phyloP scores from a whole-genome alignment of 1,140 invertebrate genomes.

The Heliconius himera region DNA sequence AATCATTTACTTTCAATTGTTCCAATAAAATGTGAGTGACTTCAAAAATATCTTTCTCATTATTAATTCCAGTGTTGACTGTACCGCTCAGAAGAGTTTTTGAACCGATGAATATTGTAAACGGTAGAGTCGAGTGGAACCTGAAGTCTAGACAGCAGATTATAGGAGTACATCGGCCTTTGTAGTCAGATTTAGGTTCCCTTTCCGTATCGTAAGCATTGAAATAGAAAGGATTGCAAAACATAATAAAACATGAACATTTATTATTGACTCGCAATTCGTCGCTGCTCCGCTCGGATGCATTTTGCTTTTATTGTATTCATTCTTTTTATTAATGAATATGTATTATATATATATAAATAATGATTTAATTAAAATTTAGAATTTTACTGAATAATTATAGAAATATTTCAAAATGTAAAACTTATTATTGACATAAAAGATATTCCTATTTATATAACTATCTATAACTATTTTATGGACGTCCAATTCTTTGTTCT shows the following conservation, averaged over 20 bases:
- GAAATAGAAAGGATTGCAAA: conserved; percentile 33
- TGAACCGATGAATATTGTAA: conserved; percentile 46
- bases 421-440: background rate
- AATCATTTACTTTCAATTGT: background rate
- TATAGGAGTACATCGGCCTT: conserved; percentile 39
- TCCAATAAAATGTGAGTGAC: conserved; percentile 8
- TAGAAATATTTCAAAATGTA: too few relatives aligned
- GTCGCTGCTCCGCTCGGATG: background rate
- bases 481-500: background rate
- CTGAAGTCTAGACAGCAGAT: conserved; percentile 42
- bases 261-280: background rate
- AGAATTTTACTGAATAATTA: too few relatives aligned
- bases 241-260: background rate
- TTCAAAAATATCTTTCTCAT: conserved; percentile 16
- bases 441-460: too few relatives aligned
- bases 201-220: conserved; percentile 31
- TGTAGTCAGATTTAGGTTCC: conserved; percentile 35
- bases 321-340: too few relatives aligned
- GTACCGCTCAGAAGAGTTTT: conserved; percentile 33
- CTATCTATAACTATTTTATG: background rate
- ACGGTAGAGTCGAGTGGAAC: conserved; percentile 26
- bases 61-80: conserved; percentile 23
- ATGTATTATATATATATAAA: too few relatives aligned
- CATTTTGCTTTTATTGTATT: background rate
- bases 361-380: too few relatives aligned